Evolutionary conservation across 2,888 invertebrate genomes (phyloP), one percentile per base, ranked within the genome.

Genomic region (Cerastis rubricosa): DNA sequence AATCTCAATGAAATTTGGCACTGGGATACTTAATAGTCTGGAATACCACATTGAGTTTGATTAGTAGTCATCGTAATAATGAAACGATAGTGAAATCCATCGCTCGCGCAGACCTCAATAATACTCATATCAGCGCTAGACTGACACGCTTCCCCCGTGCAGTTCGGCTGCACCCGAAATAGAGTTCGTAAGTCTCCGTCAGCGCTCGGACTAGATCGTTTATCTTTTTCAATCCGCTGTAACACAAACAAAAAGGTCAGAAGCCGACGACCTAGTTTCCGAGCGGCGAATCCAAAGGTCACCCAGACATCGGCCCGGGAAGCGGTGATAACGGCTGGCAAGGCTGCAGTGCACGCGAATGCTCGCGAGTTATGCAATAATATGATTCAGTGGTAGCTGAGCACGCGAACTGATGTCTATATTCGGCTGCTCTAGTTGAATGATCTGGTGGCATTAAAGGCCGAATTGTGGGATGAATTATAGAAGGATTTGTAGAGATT

Each of bases 201-300:
- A 25, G 76, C 85, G 84, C 85, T 94, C 94, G 94, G 90, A 85
- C 89, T 89, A 91, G 90, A 91, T 93, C 94, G 93, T 88, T 88
- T 85, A 90, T 91, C 91, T 94, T 94, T 94, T 94, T 94, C 91
- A 92, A 93, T 93, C 90, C 91, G 86, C 90, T 91, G 91, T 91
- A 91, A 92, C 90, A 94, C 94, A 94, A 95, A 95, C 95, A 95
- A 94, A 96, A 96, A 95, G 96, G 96, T 96, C 94, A 95, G 93
- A 95, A 93, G 96, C 93, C 95, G 95, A 92, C 92, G 95, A 94
- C 96, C 96, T 91, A 96, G 94, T 96, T 96, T 94, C 93, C 90
- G 90, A 93, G 90, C 92, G 82, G 89, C 91, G 91, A 91, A 93
- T 90, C 91, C 94, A 95, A 95, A 96, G 95, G 95, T 96, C 95